phyloP scores from a whole-genome alignment of 2,113 vertebrate genomes.

The Mirounga angustirostris region DNA sequence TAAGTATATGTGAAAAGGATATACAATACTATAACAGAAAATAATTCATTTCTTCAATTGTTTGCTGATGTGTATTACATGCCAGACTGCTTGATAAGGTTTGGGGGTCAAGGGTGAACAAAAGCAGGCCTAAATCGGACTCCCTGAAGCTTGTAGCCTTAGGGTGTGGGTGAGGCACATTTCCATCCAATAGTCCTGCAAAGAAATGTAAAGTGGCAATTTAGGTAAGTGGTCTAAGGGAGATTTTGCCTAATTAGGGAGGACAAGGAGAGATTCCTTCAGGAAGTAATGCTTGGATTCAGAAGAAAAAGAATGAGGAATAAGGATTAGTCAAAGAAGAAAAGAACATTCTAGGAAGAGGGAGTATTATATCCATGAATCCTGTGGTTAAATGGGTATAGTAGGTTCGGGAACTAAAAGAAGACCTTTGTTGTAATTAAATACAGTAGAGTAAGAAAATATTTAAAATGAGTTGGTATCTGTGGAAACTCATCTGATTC shows the following conservation, averaged over 20 bases:
- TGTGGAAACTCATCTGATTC: not conserved
- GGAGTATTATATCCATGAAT: not conserved
- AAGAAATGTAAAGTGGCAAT: not conserved
- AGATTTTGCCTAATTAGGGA: not conserved
- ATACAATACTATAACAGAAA: not conserved
- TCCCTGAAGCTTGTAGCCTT: not conserved
- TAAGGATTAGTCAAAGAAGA: not conserved
- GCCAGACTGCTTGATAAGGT: not conserved
- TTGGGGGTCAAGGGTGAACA: not conserved
- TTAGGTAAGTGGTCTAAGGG: not conserved
- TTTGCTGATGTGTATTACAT: not conserved
- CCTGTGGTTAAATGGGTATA: not conserved
- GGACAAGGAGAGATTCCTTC: not conserved
- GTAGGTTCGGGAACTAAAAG: not conserved
- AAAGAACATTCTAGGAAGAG: not conserved
- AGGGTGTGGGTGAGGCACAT: accelerated
- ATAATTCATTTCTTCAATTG: not conserved
- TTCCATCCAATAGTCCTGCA: not conserved
- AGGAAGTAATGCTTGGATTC: not conserved
- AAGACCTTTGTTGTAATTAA: not conserved
- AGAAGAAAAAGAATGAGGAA: not conserved
- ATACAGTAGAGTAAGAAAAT: not conserved
- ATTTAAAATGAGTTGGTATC: not conserved
- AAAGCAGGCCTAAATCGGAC: not conserved
- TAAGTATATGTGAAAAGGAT: not conserved